A percentile compares a stretch with the other conserved stretches of the same genome.
Evolutionary conservation across 2,113 vertebrate genomes (phyloP).

Genomic region (Spea multiplicata): DNA sequence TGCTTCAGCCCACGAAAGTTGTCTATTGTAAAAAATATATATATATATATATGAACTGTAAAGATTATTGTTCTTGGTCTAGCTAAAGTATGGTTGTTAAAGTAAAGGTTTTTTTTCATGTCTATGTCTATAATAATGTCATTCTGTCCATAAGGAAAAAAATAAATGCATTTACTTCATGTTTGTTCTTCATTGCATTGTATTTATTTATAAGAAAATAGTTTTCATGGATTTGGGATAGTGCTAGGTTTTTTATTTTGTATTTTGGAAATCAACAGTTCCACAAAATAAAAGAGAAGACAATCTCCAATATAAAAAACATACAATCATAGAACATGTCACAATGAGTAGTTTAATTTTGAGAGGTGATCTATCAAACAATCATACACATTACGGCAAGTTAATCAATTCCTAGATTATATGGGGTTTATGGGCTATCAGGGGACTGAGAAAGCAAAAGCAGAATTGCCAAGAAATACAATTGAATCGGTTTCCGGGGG

Average conservation of each 20-base stretch:
- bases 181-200: slow-evolving; percentile 40
- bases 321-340: no score
- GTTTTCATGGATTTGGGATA: not conserved
- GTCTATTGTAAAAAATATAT: slow-evolving; percentile 88
- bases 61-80: slow-evolving; percentile 91
- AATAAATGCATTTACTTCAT: slow-evolving; percentile 76
- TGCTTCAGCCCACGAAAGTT: slow-evolving; percentile 81
- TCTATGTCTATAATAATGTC: slow-evolving; percentile 93
- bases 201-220: not conserved
- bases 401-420: no score
- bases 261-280: no score
- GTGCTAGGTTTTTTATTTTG: not conserved
- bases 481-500: no score
- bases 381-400: no score
- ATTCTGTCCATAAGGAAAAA: slow-evolving; percentile 76
- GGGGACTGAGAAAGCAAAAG: no score
- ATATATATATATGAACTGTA: slow-evolving; percentile 76
- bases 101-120: slow-evolving; percentile 71
- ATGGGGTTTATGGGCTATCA: no score
- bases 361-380: no score
- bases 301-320: no score
- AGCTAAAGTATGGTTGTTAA: slow-evolving; percentile 86
- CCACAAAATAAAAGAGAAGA: no score
- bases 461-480: no score
- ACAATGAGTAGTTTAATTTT: no score